Conservation (phyloP, 2,888 invertebrate species). For the Agriotes lineatus region DNA sequence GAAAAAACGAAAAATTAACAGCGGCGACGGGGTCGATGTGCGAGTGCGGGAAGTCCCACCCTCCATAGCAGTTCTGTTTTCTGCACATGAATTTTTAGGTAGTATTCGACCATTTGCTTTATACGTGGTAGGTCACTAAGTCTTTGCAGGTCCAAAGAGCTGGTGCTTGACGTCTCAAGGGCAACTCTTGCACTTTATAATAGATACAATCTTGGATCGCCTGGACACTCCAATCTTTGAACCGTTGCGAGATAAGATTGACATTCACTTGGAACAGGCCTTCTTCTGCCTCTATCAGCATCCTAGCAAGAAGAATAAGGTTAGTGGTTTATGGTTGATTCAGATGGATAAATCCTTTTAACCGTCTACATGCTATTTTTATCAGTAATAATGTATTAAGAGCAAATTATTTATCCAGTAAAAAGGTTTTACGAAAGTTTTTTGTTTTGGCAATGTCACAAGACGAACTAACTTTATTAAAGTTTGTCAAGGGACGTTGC, state of each 20-base stretch:
- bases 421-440: too few relatives aligned
- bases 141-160: slow-evolving; percentile 68
- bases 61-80: slow-evolving; percentile 82
- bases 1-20: slow-evolving; percentile 54
- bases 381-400: too few relatives aligned
- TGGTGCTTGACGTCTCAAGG: slow-evolving; percentile 87
- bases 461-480: too few relatives aligned
- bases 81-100: slow-evolving; percentile 88
- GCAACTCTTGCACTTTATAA: slow-evolving; percentile 81
- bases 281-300: slow-evolving; percentile 89
- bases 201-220: slow-evolving; percentile 80
- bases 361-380: too few relatives aligned
- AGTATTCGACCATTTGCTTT: slow-evolving; percentile 50
- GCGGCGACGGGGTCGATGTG: slow-evolving; percentile 61
- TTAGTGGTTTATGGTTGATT: too few relatives aligned
- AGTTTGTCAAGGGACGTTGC: too few relatives aligned
- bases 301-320: slow-evolving; percentile 78
- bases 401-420: too few relatives aligned
- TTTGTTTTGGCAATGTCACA: too few relatives aligned
- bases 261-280: slow-evolving; percentile 86
- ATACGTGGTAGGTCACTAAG: too few relatives aligned
- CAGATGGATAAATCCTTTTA: too few relatives aligned
- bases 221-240: slow-evolving; percentile 76
- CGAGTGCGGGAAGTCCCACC: slow-evolving; percentile 75
- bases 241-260: slow-evolving; percentile 75